These are phyloP conservation scores for Hucho hucho DNA, from an alignment of 2,113 vertebrate genomes.

Conservation along the genomic window DNA sequence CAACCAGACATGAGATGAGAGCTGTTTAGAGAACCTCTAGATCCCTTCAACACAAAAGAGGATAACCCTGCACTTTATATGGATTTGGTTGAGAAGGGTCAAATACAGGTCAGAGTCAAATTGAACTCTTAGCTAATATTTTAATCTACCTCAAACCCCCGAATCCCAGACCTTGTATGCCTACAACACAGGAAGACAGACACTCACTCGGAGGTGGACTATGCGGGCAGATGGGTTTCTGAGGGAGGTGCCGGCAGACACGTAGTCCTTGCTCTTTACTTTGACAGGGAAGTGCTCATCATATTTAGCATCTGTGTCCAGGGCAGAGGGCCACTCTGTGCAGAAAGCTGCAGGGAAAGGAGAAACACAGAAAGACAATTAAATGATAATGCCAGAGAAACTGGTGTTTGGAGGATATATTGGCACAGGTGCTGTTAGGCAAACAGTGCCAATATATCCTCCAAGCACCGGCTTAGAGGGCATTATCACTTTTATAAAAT, in stretches of 20 bases:
- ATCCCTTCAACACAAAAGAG: conserved; percentile 29
- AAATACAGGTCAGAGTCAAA: background rate
- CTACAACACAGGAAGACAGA: background rate
- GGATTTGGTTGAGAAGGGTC: background rate
- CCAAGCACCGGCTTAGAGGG: too few relatives aligned
- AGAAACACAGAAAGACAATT: conserved; percentile 1
- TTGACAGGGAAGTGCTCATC: conserved; percentile 86
- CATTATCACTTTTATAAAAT: too few relatives aligned
- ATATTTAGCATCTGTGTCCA: conserved; percentile 84
- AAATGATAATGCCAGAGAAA: background rate
- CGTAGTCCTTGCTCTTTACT: conserved; percentile 79
- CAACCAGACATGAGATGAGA: conserved; percentile 30
- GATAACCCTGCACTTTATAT: conserved; percentile 21
- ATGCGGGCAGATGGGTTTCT: conserved; percentile 85
- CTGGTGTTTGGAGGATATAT: background rate
- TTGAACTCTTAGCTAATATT: background rate
- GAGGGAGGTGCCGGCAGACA: conserved; percentile 83
- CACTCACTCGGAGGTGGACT: conserved; percentile 84
- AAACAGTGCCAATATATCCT: too few relatives aligned
- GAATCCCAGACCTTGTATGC: background rate
- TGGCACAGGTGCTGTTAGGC: too few relatives aligned
- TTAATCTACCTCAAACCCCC: background rate
- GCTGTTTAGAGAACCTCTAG: conserved; percentile 42
- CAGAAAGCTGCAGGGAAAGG: conserved; percentile 82
- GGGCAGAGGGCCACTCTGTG: conserved; percentile 86